Conservation (phyloP, 92 coral and sea anemone species). For the Parazoanthus swiftii region DNA sequence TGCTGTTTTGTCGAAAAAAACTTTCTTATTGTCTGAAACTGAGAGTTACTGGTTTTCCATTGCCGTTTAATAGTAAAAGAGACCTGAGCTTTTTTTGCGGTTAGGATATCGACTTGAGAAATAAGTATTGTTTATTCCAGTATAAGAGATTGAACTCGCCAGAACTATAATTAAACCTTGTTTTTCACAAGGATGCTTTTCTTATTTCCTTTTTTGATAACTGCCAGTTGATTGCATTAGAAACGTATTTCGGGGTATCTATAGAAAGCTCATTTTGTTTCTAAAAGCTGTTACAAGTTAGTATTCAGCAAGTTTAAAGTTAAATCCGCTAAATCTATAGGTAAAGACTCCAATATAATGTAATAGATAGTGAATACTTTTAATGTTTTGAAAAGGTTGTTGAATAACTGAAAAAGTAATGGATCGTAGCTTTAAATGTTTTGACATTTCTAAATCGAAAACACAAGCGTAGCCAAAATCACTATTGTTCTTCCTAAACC, state of each 20-base stretch:
- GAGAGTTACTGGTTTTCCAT: neutral
- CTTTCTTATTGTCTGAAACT: too few relatives aligned
- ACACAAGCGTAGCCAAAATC: neutral
- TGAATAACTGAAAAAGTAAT: too few relatives aligned
- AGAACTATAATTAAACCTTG: neutral
- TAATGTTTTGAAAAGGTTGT: too few relatives aligned
- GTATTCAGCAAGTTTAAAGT: neutral
- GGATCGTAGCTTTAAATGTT: too few relatives aligned
- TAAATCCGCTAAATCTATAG: neutral
- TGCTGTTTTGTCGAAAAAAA: neutral
- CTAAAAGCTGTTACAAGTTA: too few relatives aligned
- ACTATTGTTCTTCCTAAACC: neutral
- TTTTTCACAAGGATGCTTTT: neutral
- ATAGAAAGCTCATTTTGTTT: neutral
- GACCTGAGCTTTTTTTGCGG: neutral
- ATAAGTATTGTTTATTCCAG: neutral
- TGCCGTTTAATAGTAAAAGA: neutral
- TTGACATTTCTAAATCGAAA: too few relatives aligned
- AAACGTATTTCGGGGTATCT: neutral
- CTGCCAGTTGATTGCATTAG: neutral
- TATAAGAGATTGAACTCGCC: neutral
- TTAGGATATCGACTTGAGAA: neutral
- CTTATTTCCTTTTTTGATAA: neutral
- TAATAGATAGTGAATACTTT: too few relatives aligned
- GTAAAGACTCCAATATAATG: too few relatives aligned